Evolutionary conservation across 2,113 vertebrate species (phyloP), one percentile per base, ranked within the genome.

Genomic region (Oryzias woworae): DNA sequence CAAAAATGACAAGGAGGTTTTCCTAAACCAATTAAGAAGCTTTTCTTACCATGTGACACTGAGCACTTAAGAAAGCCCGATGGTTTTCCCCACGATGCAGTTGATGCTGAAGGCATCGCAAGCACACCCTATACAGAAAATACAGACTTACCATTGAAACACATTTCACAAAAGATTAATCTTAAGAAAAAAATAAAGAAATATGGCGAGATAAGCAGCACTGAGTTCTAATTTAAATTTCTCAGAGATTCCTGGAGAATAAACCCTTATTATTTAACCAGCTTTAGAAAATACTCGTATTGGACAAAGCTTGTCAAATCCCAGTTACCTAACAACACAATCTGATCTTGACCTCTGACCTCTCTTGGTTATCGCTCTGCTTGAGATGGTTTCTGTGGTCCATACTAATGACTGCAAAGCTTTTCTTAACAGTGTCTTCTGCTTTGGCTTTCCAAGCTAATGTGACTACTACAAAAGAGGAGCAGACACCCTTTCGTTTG

Each of bases 1-100:
- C 86, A 86, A 90, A 89, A 86, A 85, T 86, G 89, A 78, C 84
- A 85, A 72, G 77, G 86, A 70, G 76, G 81, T 84, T 85, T 89
- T 85, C 78, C 78, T 85, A 82, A 87, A 88, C 85, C 88, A 92
- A 90, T 90, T 89, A 91, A 85, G 67, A 78, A 47, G 73, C 51
- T 69, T 75, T 73, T 66, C 69, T 66, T 80, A 70, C 75, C 68
- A 69, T 61, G 80, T 86, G 86, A 88, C 87, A 85, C 16, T 85
- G 87, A 87, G 88, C 80, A 85, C 80, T 87, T 87, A 85, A 83
- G 76, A 62, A 83, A 42, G 69, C 70, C 71, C 42, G 47, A 61
- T 71, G 73, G 67, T 83, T 62, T 62, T 80, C 75, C 83, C 65
- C 28, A 66, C 81, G 69, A 83, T 75, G 80, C 69, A 66, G 57